These are phyloP conservation scores for Falco concolor DNA, from an alignment of 2,797 vertebrate species.

Conservation along the genomic window DNA sequence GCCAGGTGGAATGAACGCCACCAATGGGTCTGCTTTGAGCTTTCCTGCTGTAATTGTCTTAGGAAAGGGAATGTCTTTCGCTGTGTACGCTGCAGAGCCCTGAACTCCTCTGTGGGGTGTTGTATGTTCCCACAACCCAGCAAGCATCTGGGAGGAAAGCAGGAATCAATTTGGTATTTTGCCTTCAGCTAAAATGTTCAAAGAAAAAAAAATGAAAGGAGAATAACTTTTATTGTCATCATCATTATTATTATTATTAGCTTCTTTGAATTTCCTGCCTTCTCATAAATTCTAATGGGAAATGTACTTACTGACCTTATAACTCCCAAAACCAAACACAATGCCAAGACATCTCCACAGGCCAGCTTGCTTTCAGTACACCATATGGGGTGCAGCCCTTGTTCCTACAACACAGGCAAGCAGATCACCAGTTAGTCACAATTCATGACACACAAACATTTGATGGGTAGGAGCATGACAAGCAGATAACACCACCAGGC, in stretches of 20 bases:
- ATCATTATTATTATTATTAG: neutral
- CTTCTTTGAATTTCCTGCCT: conserved; percentile 3
- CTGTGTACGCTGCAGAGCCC: neutral
- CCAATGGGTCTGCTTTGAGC: neutral
- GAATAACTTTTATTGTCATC: neutral
- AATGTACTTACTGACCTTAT: neutral
- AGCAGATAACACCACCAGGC: neutral
- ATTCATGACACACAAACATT: neutral
- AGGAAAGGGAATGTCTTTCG: neutral
- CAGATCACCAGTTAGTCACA: neutral
- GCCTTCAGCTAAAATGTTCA: neutral
- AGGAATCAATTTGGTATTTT: neutral
- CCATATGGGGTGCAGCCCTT: conserved; percentile 26
- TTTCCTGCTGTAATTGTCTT: neutral
- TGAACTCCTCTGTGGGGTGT: neutral
- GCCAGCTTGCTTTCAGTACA: neutral
- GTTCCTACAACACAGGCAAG: neutral
- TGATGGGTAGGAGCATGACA: neutral
- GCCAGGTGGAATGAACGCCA: neutral
- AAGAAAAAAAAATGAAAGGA: neutral
- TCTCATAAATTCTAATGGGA: neutral
- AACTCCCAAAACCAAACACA: neutral
- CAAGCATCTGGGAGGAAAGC: neutral
- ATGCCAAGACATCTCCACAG: neutral
- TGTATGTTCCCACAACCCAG: neutral